These are phyloP conservation scores for Pongo pygmaeus DNA, from an alignment of 2,113 vertebrate species.

Conservation along the genomic window DNA sequence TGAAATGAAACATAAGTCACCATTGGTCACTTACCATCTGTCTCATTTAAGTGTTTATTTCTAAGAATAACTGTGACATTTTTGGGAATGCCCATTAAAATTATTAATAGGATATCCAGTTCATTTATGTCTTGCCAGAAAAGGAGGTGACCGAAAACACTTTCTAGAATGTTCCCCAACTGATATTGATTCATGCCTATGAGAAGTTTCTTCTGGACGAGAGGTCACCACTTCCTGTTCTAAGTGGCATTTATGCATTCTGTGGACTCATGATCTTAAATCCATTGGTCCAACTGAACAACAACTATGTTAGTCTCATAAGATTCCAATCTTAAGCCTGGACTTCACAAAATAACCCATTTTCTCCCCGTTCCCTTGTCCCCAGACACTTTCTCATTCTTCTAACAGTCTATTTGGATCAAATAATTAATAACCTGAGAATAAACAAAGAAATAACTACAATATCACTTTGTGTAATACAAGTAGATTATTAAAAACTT, in stretches of 20 bases:
- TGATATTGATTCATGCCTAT: not conserved
- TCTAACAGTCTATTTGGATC: not conserved
- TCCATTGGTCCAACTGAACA: fast-evolving
- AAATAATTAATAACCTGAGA: not conserved
- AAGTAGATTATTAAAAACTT: not conserved
- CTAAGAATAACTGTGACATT: not conserved
- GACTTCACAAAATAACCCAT: fast-evolving
- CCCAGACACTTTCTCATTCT: not conserved
- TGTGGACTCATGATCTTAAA: not conserved
- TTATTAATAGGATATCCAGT: not conserved
- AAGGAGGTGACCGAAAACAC: not conserved
- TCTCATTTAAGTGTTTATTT: not conserved
- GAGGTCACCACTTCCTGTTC: not conserved
- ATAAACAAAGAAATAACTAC: not conserved
- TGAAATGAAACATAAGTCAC: not conserved
- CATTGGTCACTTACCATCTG: not conserved
- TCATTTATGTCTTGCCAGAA: not conserved
- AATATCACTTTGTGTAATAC: not conserved
- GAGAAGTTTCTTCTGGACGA: not conserved
- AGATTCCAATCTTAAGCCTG: not conserved
- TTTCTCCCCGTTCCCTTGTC: not conserved
- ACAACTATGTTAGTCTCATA: fast-evolving
- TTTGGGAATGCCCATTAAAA: not conserved
- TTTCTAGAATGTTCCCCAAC: not conserved
- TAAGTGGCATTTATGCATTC: not conserved